phyloP scores from a whole-genome alignment of 2,113 vertebrate genomes.

The Callithrix jacchus region DNA sequence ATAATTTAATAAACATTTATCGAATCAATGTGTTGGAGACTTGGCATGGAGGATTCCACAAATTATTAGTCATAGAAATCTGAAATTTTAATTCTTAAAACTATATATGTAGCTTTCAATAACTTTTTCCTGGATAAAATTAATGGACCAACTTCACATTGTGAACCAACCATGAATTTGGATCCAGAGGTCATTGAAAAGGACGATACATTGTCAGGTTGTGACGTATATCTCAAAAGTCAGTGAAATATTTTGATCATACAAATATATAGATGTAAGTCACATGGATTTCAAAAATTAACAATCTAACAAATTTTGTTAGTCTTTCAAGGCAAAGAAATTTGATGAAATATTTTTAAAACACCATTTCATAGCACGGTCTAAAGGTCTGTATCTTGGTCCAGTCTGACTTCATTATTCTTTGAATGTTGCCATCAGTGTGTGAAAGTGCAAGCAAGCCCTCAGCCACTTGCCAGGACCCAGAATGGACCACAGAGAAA shows the following conservation, averaged over 20 bases:
- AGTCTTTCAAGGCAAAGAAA: neutral
- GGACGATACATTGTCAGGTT: neutral
- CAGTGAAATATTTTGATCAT: neutral
- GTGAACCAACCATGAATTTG: neutral
- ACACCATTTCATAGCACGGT: neutral
- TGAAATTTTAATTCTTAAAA: neutral
- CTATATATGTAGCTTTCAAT: neutral
- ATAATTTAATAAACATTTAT: neutral
- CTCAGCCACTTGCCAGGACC: neutral
- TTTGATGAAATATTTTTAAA: neutral
- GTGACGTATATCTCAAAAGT: neutral
- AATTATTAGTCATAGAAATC: neutral
- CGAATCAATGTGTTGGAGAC: neutral
- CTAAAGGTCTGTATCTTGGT: neutral
- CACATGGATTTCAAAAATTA: neutral
- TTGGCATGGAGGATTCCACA: neutral
- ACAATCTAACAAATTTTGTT: too few relatives aligned
- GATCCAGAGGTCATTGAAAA: neutral
- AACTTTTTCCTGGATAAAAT: neutral
- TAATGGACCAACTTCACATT: neutral
- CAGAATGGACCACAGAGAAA: neutral
- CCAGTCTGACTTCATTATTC: neutral
- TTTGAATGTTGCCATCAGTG: neutral
- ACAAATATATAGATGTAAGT: neutral
- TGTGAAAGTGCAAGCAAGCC: neutral